phyloP scores from a whole-genome alignment of 2,888 invertebrate species.

The Leptinotarsa peninsularis region DNA sequence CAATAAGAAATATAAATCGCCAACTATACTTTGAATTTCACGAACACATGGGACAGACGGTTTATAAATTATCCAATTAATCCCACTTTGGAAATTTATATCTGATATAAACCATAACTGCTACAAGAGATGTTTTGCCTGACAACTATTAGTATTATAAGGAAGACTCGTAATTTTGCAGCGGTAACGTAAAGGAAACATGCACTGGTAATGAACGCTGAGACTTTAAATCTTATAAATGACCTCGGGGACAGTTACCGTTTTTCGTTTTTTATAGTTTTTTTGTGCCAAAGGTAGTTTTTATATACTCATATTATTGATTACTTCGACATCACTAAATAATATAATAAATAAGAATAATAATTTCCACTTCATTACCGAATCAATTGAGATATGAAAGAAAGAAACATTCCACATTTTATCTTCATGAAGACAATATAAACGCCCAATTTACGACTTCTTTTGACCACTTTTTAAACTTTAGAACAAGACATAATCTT shows the following conservation, averaged over 20 bases:
- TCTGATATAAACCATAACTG: constrained; percentile 49
- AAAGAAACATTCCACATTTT: too few species aligned
- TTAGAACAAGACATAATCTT: constrained; percentile 51
- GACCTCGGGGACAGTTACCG: constrained; percentile 1
- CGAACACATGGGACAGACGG: constrained; percentile 42
- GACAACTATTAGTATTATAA: constrained; percentile 57
- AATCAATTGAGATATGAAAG: too few species aligned
- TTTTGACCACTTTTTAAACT: constrained; percentile 49
- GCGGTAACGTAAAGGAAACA: constrained; percentile 2
- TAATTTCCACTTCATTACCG: too few species aligned
- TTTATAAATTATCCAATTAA: constrained; percentile 54
- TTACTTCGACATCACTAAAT: background rate
- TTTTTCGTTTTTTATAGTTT: constrained; percentile 5
- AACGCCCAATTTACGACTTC: constrained; percentile 45
- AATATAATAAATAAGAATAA: too few species aligned
- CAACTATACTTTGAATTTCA: constrained; percentile 25
- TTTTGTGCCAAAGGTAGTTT: background rate
- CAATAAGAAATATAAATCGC: constrained; percentile 32
- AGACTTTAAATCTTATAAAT: constrained; percentile 15
- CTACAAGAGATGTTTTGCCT: constrained; percentile 49
- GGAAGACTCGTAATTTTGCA: constrained; percentile 19
- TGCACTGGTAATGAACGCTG: constrained; percentile 3
- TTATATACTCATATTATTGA: background rate
- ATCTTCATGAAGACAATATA: constrained; percentile 13
- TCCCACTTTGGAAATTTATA: constrained; percentile 53